Percentiles rank a stretch among this genome's conserved stretches.
Conservation (phyloP, 2,797 vertebrate species). For the Mormyrops boulengeri region DNA sequence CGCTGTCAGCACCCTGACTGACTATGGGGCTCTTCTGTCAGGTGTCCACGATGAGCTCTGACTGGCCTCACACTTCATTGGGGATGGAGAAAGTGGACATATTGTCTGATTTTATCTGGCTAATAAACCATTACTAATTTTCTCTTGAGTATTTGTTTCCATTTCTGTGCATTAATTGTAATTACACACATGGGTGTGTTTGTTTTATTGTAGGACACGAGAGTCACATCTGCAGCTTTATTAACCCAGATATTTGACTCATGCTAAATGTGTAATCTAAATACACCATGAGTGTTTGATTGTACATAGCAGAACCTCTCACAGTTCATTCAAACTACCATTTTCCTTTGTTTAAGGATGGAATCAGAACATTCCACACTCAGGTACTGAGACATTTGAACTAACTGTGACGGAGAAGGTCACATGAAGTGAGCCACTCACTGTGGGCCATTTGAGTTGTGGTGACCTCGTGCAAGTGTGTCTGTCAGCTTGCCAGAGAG, state of each 20-base stretch:
- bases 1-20: constrained; percentile 60
- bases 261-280: not conserved
- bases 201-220: not conserved
- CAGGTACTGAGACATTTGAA: not conserved
- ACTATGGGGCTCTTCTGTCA: constrained; percentile 56
- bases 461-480: not conserved
- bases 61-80: constrained; percentile 14
- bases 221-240: not conserved
- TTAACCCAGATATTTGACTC: not conserved
- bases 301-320: not conserved
- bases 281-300: not conserved
- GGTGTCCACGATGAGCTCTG: constrained; percentile 59
- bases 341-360: not conserved
- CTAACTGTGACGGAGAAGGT: not conserved
- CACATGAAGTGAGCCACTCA: not conserved
- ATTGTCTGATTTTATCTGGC: not conserved
- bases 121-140: not conserved
- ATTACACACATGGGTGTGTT: not conserved
- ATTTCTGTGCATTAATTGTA: not conserved
- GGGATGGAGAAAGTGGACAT: not conserved
- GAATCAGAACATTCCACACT: not conserved
- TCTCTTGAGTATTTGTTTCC: not conserved
- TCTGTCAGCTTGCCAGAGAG: not conserved
- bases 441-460: not conserved
- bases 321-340: not conserved